Evolutionary conservation across 2,888 invertebrate species (phyloP).

Genomic region (Meloe dianella): DNA sequence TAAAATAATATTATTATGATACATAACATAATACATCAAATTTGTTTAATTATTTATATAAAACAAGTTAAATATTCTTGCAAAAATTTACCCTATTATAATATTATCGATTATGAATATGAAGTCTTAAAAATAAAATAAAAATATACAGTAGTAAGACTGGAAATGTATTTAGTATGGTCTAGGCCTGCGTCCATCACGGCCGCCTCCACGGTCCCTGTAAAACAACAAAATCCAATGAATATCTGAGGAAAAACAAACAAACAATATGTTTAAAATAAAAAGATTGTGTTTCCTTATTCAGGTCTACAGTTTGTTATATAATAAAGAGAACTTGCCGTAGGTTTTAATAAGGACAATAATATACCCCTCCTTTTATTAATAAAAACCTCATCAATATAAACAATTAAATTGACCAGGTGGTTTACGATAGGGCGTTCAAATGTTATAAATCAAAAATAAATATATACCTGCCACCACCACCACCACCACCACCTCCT

Average conservation of each 20-base stretch:
- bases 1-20: neutral
- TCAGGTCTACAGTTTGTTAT: constrained; percentile 39
- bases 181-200: constrained; percentile 55
- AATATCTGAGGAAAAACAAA: neutral
- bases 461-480: constrained; percentile 50
- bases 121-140: constrained; percentile 15
- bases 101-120: neutral
- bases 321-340: neutral
- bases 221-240: constrained; percentile 34
- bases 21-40: neutral
- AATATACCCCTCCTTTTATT: constrained; percentile 2
- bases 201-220: constrained; percentile 55
- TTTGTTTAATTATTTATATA: neutral
- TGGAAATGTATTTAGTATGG: constrained; percentile 47
- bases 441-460: neutral
- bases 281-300: constrained; percentile 39
- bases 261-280: neutral
- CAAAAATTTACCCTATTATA: neutral
- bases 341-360: constrained; percentile 4
- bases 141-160: neutral
- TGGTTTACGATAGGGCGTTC: too few species aligned
- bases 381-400: constrained; percentile 52
- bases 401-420: too few species aligned
- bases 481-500: constrained; percentile 51
- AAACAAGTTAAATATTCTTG: neutral